A percentile compares a stretch with the other conserved stretches of the same genome.
phyloP scores from a whole-genome alignment of 2,113 vertebrate species.

The Felis catus region DNA sequence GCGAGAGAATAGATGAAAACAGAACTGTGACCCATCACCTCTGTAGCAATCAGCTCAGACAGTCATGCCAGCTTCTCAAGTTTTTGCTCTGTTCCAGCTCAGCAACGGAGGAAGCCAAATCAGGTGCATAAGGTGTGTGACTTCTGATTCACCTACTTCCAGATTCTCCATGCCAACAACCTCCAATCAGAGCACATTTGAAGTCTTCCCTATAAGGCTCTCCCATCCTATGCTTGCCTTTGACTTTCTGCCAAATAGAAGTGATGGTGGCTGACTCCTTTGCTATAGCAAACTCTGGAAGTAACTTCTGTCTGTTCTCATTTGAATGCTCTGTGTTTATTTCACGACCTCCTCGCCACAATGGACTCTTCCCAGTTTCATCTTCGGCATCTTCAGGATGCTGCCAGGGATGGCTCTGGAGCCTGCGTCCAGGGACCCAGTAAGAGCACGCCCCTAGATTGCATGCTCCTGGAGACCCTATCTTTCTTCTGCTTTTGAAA shows the following conservation, averaged over 20 bases:
- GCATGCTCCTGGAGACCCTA: neutral
- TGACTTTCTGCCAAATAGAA: neutral
- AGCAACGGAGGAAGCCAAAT: neutral
- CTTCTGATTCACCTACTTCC: neutral
- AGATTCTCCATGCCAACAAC: neutral
- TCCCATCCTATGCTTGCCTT: neutral
- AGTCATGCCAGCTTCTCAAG: neutral
- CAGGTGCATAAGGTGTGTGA: too few species aligned
- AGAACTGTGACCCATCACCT: neutral
- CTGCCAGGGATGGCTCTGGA: neutral
- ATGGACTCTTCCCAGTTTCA: neutral
- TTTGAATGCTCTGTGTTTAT: neutral
- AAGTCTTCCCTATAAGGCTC: neutral
- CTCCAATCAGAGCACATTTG: neutral
- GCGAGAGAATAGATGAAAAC: neutral
- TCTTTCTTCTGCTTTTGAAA: constrained; percentile 15
- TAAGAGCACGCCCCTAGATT: neutral
- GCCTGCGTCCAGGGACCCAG: neutral
- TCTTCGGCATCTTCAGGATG: neutral
- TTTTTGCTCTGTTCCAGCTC: neutral
- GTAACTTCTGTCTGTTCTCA: neutral
- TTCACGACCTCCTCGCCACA: neutral
- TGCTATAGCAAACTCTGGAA: neutral
- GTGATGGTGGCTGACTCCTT: neutral
- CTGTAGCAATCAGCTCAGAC: neutral